Percentiles rank a stretch among this genome's conserved stretches.
These are phyloP conservation scores for Chironomus riparius DNA, from an alignment of 2,888 invertebrate species.

Conservation along the genomic window DNA sequence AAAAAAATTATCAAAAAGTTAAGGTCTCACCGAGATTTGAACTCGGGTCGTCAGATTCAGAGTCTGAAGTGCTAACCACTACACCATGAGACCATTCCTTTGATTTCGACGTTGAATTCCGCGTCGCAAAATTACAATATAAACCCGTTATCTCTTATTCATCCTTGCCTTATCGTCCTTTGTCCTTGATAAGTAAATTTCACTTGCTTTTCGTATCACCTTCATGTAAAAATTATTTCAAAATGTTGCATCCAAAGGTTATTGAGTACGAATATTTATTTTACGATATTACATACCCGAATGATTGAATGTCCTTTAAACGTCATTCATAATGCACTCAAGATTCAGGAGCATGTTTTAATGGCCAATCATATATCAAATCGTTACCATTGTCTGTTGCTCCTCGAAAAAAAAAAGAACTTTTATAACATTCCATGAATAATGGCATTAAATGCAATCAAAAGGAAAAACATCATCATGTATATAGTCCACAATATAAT, in stretches of 20 bases:
- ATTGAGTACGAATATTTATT: no score
- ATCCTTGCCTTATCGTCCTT: background rate
- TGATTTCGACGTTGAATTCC: background rate
- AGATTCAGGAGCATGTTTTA: background rate
- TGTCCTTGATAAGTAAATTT: background rate
- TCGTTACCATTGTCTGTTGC: background rate
- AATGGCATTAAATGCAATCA: slow-evolving; percentile 7
- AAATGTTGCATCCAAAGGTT: no score
- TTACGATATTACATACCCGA: no score
- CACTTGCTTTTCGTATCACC: background rate
- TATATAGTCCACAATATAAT: background rate
- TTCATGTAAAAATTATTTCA: background rate
- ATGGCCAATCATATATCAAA: background rate
- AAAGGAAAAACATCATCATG: slow-evolving; percentile 7
- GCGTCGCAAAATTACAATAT: background rate
- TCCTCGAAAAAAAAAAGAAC: background rate
- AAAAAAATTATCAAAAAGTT: slow-evolving; percentile 6
- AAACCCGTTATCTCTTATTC: background rate
- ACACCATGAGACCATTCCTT: slow-evolving; percentile 45
- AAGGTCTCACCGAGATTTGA: slow-evolving; percentile 45
- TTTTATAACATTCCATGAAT: slow-evolving; percentile 2
- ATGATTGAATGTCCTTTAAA: no score
- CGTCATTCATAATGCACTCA: no score
- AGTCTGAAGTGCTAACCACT: slow-evolving; percentile 50
- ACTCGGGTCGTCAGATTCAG: slow-evolving; percentile 46